phyloP scores from a whole-genome alignment of 2,113 vertebrate genomes.

The Aegithalos caudatus region DNA sequence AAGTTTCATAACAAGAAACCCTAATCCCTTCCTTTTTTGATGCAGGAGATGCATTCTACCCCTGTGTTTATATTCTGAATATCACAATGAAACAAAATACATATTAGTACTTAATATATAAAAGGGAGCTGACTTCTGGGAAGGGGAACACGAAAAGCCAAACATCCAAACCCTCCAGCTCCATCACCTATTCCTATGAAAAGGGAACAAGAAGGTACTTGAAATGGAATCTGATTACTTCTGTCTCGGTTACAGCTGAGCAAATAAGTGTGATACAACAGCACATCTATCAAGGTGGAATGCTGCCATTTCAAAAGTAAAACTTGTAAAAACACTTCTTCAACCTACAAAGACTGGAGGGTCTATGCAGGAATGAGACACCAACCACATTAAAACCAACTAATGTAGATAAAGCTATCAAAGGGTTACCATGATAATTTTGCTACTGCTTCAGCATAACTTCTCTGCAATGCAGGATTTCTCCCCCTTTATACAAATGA shows the following conservation, averaged over 20 bases:
- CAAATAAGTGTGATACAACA: neutral
- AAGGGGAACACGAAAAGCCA: neutral
- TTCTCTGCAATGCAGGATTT: neutral
- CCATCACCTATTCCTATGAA: neutral
- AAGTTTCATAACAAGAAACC: neutral
- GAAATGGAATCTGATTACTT: neutral
- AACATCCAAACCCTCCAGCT: neutral
- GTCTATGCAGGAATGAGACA: neutral
- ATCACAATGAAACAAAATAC: neutral
- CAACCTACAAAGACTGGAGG: neutral
- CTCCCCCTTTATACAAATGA: fast-evolving
- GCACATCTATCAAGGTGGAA: neutral
- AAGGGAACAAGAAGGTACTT: constrained; percentile 27
- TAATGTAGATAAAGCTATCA: neutral
- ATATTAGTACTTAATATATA: neutral
- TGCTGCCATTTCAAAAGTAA: neutral
- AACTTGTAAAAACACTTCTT: neutral
- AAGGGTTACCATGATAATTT: neutral
- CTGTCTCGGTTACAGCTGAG: neutral
- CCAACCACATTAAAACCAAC: neutral
- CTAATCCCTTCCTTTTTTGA: neutral
- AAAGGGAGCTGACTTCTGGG: neutral
- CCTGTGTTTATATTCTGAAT: neutral
- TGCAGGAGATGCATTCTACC: neutral
- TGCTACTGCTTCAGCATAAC: neutral